These are phyloP conservation scores for Propithecus coquereli DNA, from an alignment of 2,113 vertebrate species.

Conservation along the genomic window DNA sequence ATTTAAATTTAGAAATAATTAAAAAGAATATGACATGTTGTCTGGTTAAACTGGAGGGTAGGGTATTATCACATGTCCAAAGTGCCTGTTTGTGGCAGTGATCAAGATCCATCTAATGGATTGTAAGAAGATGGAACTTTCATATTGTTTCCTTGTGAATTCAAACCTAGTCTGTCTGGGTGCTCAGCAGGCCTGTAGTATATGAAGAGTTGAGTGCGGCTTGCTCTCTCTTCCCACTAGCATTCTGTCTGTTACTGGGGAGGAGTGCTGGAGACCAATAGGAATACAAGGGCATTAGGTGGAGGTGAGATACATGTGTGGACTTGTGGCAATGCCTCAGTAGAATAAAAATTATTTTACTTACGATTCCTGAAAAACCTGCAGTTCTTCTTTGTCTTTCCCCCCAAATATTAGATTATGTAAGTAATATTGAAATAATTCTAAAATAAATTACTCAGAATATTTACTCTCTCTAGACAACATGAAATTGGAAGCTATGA, in stretches of 20 bases:
- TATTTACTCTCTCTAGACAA: background rate
- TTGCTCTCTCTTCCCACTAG: background rate
- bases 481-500: background rate
- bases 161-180: background rate
- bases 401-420: background rate
- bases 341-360: background rate
- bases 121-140: background rate
- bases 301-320: background rate
- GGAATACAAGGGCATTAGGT: background rate
- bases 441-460: background rate
- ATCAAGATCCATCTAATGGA: background rate
- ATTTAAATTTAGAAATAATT: background rate
- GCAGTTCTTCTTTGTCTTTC: background rate
- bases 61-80: background rate
- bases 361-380: background rate
- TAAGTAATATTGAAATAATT: background rate
- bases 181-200: background rate
- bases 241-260: background rate
- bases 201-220: background rate
- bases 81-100: background rate
- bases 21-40: background rate
- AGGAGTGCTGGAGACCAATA: background rate
- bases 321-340: background rate
- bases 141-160: background rate
- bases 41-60: background rate